phyloP scores from a whole-genome alignment of 1,140 invertebrate genomes.

The Pollicipes pollicipes region DNA sequence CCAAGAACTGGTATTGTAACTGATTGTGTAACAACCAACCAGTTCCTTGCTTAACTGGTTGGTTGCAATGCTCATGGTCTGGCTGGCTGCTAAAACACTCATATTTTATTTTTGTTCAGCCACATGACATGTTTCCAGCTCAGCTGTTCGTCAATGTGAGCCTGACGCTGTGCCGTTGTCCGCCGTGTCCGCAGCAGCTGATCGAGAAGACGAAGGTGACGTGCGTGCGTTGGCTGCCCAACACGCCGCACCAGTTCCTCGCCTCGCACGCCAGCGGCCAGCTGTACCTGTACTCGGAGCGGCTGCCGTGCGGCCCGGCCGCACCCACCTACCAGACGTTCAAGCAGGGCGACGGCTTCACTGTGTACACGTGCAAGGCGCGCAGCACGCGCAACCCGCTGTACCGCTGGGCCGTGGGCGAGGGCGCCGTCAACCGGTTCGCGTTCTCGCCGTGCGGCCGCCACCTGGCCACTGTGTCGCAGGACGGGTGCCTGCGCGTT shows the following conservation, averaged over 20 bases:
- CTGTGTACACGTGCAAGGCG: slow-evolving; percentile 87
- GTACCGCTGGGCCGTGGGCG: slow-evolving; percentile 56
- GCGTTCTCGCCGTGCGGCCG: slow-evolving; percentile 87
- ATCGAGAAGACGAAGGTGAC: slow-evolving; percentile 97
- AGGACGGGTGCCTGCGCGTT: slow-evolving; percentile 89
- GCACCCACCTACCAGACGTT: slow-evolving; percentile 81
- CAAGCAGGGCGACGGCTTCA: slow-evolving; percentile 85
- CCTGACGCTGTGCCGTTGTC: too few species aligned
- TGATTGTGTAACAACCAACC: too few species aligned
- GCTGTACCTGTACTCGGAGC: slow-evolving; percentile 93
- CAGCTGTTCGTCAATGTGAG: too few species aligned
- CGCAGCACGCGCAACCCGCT: slow-evolving; percentile 91
- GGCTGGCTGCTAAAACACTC: too few species aligned
- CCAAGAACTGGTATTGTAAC: too few species aligned
- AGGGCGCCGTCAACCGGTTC: slow-evolving; percentile 84
- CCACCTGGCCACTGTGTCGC: slow-evolving; percentile 79
- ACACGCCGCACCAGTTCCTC: slow-evolving; percentile 78
- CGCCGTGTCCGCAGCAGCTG: slow-evolving; percentile 57
- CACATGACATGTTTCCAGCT: too few species aligned
- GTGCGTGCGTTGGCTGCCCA: slow-evolving; percentile 94
- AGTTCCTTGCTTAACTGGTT: too few species aligned
- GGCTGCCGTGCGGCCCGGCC: slow-evolving; percentile 66
- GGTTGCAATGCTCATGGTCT: too few species aligned
- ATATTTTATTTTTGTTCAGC: too few species aligned
- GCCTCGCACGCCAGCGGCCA: slow-evolving; percentile 91